Evolutionary conservation across 2,888 invertebrate species (phyloP).

Genomic region (Arctia plantaginis): DNA sequence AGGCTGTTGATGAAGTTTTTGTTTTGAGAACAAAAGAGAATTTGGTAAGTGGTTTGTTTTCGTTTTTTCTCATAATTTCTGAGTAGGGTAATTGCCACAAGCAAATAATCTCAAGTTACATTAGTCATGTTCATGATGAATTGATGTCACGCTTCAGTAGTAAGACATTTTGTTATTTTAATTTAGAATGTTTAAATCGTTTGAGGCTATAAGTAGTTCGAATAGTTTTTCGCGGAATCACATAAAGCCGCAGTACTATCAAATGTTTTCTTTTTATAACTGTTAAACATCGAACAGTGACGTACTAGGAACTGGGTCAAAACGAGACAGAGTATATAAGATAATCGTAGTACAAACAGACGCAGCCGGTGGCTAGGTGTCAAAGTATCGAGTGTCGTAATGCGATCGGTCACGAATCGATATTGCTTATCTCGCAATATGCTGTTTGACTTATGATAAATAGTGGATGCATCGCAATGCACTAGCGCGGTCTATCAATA

Average conservation of each 20-base stretch:
- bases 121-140: not conserved
- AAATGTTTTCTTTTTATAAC: slow-evolving; percentile 32
- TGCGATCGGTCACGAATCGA: slow-evolving; percentile 78
- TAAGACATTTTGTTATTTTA: not conserved
- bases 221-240: not conserved
- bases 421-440: slow-evolving; percentile 75
- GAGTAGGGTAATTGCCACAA: not conserved
- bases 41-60: not conserved
- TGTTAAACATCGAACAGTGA: slow-evolving; percentile 35
- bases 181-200: not conserved
- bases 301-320: slow-evolving; percentile 66
- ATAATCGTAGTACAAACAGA: slow-evolving; percentile 66
- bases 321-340: slow-evolving; percentile 61
- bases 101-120: not conserved
- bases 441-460: slow-evolving; percentile 76
- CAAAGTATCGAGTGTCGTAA: slow-evolving; percentile 77
- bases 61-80: not conserved
- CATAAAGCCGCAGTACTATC: slow-evolving; percentile 10
- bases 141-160: not conserved
- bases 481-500: slow-evolving; percentile 75
- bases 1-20: too few species aligned
- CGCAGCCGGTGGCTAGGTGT: slow-evolving; percentile 74
- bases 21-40: not conserved
- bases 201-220: not conserved
- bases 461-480: slow-evolving; percentile 71